phyloP scores from a whole-genome alignment of 2,888 invertebrate genomes.

The Graphium colonna region DNA sequence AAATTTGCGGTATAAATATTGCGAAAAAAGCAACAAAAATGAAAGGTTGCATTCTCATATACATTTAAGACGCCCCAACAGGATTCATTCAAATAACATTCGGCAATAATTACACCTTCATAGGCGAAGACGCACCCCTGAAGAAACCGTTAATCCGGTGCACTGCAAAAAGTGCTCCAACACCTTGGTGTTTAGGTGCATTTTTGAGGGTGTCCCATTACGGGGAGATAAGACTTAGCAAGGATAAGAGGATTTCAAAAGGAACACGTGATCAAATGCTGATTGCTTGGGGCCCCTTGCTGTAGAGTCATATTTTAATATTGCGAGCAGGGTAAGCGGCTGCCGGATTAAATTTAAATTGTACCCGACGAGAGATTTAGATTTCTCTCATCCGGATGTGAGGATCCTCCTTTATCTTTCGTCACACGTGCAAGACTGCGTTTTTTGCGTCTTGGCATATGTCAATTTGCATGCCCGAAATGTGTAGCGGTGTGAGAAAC shows the following conservation, averaged over 20 bases:
- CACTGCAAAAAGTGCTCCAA: conserved; percentile 38
- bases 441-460: background rate
- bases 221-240: conserved; percentile 47
- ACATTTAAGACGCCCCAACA: conserved; percentile 32
- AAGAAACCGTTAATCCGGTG: conserved; percentile 34
- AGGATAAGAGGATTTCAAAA: conserved; percentile 74
- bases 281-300: conserved; percentile 57
- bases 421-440: conserved; percentile 14
- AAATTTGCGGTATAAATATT: background rate
- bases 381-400: background rate
- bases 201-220: conserved; percentile 36
- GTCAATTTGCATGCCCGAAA: background rate
- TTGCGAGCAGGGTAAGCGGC: conserved; percentile 60
- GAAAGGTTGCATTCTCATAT: background rate
- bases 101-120: conserved; percentile 73
- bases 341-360: conserved; percentile 65
- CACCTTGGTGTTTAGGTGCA: conserved; percentile 34
- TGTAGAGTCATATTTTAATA: conserved; percentile 72
- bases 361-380: conserved; percentile 30
- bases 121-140: conserved; percentile 57
- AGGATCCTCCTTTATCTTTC: conserved; percentile 9
- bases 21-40: background rate
- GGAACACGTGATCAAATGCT: conserved; percentile 74
- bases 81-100: conserved; percentile 70
- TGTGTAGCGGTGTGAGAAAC: no score